Base-by-base conservation (phyloP, 1,140 invertebrate genomes). In the Sarcophaga bullata region DNA sequence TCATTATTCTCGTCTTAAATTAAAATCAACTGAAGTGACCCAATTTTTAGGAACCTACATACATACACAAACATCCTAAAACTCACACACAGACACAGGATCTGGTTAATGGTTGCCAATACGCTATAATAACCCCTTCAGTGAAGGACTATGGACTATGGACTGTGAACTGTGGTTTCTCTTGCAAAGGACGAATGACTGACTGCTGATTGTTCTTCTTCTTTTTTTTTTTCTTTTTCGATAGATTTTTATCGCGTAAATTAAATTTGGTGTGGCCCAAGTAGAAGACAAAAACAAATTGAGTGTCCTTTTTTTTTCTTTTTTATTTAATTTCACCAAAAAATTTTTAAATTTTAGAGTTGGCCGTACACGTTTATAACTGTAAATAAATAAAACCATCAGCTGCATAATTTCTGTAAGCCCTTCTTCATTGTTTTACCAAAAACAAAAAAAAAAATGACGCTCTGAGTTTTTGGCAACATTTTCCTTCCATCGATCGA, bases 191-290 rank as follows among this genome's bases (percentile, higher is more conserved):
- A 52, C 8, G 8, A 52, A 6, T 1, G 13, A 52, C 50, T 19
- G n/a, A 68, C 19, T n/a, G 54, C 6, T 68, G 17, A 68, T 6
- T 25, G 6, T 37, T 37, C 17, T n/a, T 25, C 19, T 68, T 25
- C n/a, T n/a, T 62, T 1, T 62, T 62, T 62, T 11, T 62, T 62
- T 58, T 58, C 9, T 13, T 68, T 68, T 68, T 68, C 19, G 10
- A n/a, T 68, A 68, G 62, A 68, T 68, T 68, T 68, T 68, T 68
- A 68, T 68, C 62, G 62, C 62, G 62, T 68, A 68, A 68, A 68
- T 68, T 68, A 68, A 68, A 19, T 68, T 68, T 68, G 17, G 62
- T 68, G 62, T 68, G 62, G 62, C 17, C 17, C 10, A 17, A 8
- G n/a, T 3, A 17, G 4, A 6, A 52, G 1, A 1, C 1, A 10